Conservation (phyloP, 2,113 vertebrate genomes). For the Forbesichthys agassizii region DNA sequence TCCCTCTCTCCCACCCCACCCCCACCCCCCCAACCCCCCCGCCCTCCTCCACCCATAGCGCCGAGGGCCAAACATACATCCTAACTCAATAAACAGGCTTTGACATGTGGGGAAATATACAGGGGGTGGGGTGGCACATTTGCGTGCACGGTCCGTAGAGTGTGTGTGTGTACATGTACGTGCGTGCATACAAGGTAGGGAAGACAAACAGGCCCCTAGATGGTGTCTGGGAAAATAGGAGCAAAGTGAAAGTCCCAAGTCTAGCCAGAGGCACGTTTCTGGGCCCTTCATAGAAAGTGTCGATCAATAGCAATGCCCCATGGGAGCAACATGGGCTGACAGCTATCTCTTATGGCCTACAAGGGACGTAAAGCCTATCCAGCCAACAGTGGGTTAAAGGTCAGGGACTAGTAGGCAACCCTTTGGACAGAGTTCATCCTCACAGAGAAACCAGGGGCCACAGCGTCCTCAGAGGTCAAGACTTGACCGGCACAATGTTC, state of each 20-base stretch:
- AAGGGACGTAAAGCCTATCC: conserved; percentile 26
- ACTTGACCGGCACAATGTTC: not conserved
- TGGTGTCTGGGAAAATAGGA: conserved; percentile 31
- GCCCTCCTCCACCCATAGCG: conserved; percentile 13
- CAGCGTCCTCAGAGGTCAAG: not conserved
- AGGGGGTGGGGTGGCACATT: not conserved
- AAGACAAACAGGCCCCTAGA: conserved; percentile 19
- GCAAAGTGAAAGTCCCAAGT: conserved; percentile 17
- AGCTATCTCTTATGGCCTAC: conserved; percentile 41
- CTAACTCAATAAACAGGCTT: conserved; percentile 63
- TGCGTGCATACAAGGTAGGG: conserved; percentile 3
- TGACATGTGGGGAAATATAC: conserved; percentile 28
- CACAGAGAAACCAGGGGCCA: not conserved
- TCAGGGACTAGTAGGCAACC: conserved; percentile 27
- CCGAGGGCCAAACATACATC: conserved; percentile 42
- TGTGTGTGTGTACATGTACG: conserved; percentile 19
- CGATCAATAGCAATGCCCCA: conserved; percentile 39
- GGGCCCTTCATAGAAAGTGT: conserved; percentile 25
- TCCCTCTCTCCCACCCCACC: too few relatives aligned
- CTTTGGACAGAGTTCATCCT: conserved; percentile 13
- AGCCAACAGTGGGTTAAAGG: conserved; percentile 30
- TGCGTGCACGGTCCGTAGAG: not conserved
- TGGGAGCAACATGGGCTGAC: conserved; percentile 6
- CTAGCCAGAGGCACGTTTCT: conserved; percentile 17
- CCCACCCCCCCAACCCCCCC: too few relatives aligned